Evolutionary conservation across 35 echinoderm and acorn worm genomes (phyloP), one percentile per base, ranked within the genome.

Genomic region (Acanthaster planci): DNA sequence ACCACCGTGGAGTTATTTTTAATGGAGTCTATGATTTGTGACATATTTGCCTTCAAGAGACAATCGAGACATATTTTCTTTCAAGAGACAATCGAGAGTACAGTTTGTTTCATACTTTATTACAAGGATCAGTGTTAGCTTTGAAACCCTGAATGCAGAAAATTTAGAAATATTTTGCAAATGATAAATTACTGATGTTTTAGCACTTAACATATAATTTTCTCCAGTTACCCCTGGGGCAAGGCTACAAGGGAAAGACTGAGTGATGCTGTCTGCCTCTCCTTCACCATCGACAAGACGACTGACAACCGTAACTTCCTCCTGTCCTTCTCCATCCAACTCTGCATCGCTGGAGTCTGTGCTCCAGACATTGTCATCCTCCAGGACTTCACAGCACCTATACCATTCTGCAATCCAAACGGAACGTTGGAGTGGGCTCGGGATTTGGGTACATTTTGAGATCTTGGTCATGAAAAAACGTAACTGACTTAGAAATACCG

Each of bases 211-310:
- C n/a, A n/a, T n/a, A n/a, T n/a, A n/a, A n/a, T 52, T 81, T 81
- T 1, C 52, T 81, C 0, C 18, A 83, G 80, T 34, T 83, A 83
- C 38, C 14, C 56, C 5, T 83, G 80, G 80, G 80, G 80, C 27
- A 56, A 32, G 7, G 37, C 8, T 8, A 57, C 53, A 3, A 83
- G 14, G 17, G 51, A 83, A 58, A n/a, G 37, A 2, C 22, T 83
- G 38, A 83, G 80, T 60, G 80, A 83, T 83, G 80, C 5, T 0
- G 80, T 83, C 0, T 35, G 2, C 0, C 9, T 83, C 21, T 17
- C 30, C 26, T 83, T 83, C 52, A 83, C 52, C 30, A 37, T 83
- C 12, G 51, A 56, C 30, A 83, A 83, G 52, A 57, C 80, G n/a
- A n/a, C 27, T 17, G 53, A 83, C 38, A 56, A 83, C 29, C 52